phyloP scores from a whole-genome alignment of 2,888 invertebrate genomes.

The Acrocyrtus sp. region DNA sequence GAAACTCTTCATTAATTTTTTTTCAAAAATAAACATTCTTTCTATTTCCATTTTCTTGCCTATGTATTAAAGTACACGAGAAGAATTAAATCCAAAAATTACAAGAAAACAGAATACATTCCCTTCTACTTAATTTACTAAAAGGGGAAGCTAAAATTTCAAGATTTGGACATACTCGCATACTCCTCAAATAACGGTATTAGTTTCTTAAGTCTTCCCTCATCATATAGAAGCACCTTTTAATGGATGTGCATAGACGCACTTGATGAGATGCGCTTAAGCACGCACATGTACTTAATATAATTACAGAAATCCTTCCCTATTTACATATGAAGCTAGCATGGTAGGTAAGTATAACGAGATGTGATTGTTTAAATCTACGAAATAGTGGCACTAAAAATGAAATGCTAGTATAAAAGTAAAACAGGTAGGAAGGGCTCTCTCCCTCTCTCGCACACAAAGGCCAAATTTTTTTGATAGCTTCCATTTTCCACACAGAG shows the following conservation, averaged over 20 bases:
- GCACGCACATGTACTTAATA: neutral
- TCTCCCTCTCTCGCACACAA: no score
- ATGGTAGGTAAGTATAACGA: no score
- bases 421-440: constrained; percentile 22
- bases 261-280: neutral
- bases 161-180: constrained; percentile 44
- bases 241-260: neutral
- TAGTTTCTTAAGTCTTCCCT: neutral
- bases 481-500: constrained; percentile 1
- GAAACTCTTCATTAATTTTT: neutral
- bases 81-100: neutral
- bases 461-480: constrained; percentile 4
- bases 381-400: neutral
- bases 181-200: constrained; percentile 52
- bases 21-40: neutral
- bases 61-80: neutral
- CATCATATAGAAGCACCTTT: neutral
- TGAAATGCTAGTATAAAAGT: constrained; percentile 1
- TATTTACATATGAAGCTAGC: no score
- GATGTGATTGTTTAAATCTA: neutral
- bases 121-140: constrained; percentile 11
- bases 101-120: no score
- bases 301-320: neutral
- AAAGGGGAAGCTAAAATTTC: neutral
- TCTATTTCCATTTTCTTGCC: neutral